These are phyloP conservation scores for Dynastes tityus DNA, from an alignment of 2,888 invertebrate species.

Conservation along the genomic window DNA sequence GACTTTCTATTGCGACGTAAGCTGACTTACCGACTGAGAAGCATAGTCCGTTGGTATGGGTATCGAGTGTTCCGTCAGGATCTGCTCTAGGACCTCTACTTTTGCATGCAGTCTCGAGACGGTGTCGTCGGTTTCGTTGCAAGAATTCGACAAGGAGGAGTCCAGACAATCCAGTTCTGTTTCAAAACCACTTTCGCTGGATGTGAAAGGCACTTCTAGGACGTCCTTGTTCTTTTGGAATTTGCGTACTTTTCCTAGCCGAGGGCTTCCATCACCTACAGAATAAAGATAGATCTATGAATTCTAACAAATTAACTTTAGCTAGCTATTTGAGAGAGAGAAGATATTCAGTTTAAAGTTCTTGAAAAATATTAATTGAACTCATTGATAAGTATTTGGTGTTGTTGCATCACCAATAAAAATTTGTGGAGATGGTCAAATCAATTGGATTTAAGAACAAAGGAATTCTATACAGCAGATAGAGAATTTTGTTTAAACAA, in stretches of 20 bases:
- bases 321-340: no score
- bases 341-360: no score
- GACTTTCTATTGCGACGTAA: not conserved
- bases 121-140: slow-evolving; percentile 57
- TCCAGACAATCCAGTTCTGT: slow-evolving; percentile 68
- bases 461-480: no score
- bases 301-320: not conserved
- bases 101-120: slow-evolving; percentile 64
- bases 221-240: slow-evolving; percentile 71
- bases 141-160: slow-evolving; percentile 63
- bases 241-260: slow-evolving; percentile 76
- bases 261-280: slow-evolving; percentile 73
- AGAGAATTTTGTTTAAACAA: no score
- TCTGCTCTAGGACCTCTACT: slow-evolving; percentile 67
- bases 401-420: no score
- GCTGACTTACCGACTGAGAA: slow-evolving; percentile 62
- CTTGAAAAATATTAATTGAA: no score
- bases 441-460: no score
- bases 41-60: slow-evolving; percentile 60
- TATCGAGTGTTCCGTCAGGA: slow-evolving; percentile 66
- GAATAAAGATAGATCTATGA: slow-evolving; percentile 45
- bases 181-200: slow-evolving; percentile 69
- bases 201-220: slow-evolving; percentile 67
- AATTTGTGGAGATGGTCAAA: no score
- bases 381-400: no score